Base-by-base conservation (phyloP, 2,888 invertebrate genomes). In the Hypolimnas misippus region DNA sequence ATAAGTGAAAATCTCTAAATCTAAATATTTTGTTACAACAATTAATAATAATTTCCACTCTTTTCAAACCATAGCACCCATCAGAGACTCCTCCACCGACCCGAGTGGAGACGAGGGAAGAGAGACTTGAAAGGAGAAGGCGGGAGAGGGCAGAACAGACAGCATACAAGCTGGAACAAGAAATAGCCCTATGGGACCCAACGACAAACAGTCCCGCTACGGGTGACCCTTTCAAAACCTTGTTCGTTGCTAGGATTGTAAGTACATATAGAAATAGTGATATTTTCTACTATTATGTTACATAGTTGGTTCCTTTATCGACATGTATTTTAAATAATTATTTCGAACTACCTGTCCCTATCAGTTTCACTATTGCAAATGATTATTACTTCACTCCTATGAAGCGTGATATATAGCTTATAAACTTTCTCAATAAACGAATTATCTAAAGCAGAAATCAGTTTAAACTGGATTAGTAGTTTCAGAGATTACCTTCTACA, bases 151-250 rank as follows among this genome's bases (percentile, higher is more conserved):
- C 98, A 0, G 99, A 99, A 86, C 98, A 99, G 92, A 97, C 97
- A 17, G 98, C 99, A 0, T 99, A 99, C 87, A 98, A 98, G 89
- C 92, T 99, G 55, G 99, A 99, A 85, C 99, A 99, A 81, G 99
- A 98, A 91, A 98, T 99, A 63, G 98, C 98, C 0, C 93, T 98
- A 54, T 99, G 99, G 99, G 98, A 98, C 87, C 99, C 99, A 0
- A 94, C 95, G 51, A 94, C 95, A 61, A 86, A 85, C 42, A 94
- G 95, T 49, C 91, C 95, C 2, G 95, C 96, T 0, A 98, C 98
- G 0, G 94, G 94, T 7, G 99, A 99, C 90, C 98, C 99, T 0
- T 99, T 98, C 92, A 98, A 98, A 85, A 98, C 99, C 0, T 92
- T 99, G 6, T 99, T 99, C 91, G 96, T 99, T 69, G 98, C 98